These are phyloP conservation scores for Leptosomus discolor DNA, from an alignment of 2,113 vertebrate species.

Conservation along the genomic window DNA sequence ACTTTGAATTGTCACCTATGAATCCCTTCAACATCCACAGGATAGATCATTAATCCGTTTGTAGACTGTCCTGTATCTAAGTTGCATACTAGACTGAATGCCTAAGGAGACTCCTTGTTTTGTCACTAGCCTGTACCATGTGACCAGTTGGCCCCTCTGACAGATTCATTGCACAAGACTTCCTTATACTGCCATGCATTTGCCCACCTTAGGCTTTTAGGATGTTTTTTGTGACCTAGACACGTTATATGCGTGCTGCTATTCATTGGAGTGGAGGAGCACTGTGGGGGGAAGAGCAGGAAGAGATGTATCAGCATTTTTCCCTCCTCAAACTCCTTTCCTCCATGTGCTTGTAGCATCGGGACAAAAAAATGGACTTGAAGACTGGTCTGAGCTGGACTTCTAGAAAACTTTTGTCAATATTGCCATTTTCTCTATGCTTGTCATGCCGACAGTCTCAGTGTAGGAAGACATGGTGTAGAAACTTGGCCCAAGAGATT, in stretches of 20 bases:
- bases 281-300: fast-evolving
- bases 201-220: neutral
- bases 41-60: neutral
- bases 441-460: neutral
- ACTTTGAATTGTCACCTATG: neutral
- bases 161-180: neutral
- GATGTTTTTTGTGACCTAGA: neutral
- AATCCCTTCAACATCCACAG: neutral
- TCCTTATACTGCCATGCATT: neutral
- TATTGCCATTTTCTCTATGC: neutral
- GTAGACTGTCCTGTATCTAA: neutral
- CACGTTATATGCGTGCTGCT: neutral
- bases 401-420: neutral
- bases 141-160: neutral
- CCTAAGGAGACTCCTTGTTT: neutral
- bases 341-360: neutral
- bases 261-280: neutral
- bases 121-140: neutral
- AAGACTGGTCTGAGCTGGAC: neutral
- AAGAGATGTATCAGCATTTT: neutral
- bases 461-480: fast-evolving
- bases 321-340: neutral
- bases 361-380: neutral
- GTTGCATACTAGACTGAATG: neutral
- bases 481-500: neutral